Evolutionary conservation across 2,888 invertebrate species (phyloP), one percentile per base, ranked within the genome.

Genomic region (Poecilus cupreus): DNA sequence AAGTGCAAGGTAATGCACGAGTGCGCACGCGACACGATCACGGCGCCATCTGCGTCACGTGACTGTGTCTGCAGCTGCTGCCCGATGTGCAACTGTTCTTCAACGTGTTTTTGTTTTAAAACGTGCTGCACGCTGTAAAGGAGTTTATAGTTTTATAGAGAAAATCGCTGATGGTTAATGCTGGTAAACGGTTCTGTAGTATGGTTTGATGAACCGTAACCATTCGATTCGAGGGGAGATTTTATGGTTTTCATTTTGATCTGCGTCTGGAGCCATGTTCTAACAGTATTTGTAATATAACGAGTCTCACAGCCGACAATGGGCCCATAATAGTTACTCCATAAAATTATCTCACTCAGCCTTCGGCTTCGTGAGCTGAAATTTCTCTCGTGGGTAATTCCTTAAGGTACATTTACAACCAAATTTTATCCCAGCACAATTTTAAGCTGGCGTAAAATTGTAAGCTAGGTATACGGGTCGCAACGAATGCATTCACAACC

Each of bases 71-170:
- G n/a, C 57, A 57, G 57, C 57, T 57, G 57, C 26, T 22, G 26
- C 18, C 57, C 57, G 57, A 57, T 57, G 57, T 57, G 57, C 57
- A 57, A 57, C 57, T 57, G 57, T 57, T 57, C 57, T 57, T 57
- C 57, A 57, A 22, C 57, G n/a, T 11, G 22, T 57, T 57, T 57
- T 57, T 57, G n/a, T 57, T 22, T 22, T 13, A 11, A n/a, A 57
- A 57, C 20, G 57, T 57, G 57, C 16, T 54, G 20, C 51, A 54
- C 51, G 13, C 4, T n/a, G 8, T 22, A 51, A 51, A 51, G 20
- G 20, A 57, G n/a, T 24, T 22, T 57, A 60, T 24, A 60, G 26
- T 22, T 60, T 11, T 13, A 60, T 5, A 60, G 60, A 43, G 43
- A 3, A 60, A 60, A 60, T 43, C 10, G 43, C 10, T 13, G 43